These are phyloP conservation scores for Campoplex capitator DNA, from an alignment of 2,888 invertebrate species.

Conservation along the genomic window DNA sequence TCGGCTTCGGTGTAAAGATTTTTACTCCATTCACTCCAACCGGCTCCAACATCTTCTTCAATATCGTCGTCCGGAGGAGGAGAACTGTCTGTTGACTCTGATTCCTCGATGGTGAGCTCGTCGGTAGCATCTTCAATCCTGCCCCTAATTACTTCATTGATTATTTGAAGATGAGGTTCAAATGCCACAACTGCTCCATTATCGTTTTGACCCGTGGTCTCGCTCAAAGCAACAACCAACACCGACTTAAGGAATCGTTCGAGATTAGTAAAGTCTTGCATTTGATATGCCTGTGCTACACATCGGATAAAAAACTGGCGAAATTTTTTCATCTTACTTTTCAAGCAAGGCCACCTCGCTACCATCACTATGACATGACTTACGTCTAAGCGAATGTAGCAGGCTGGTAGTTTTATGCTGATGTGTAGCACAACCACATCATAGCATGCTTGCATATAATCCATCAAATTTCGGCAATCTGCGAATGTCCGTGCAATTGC, in stretches of 20 bases:
- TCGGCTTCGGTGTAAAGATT: constrained; percentile 34
- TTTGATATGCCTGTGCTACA: constrained; percentile 59
- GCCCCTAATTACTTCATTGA: constrained; percentile 51
- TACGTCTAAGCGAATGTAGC: constrained; percentile 63
- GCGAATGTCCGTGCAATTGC: constrained; percentile 59
- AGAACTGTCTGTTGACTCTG: constrained; percentile 11
- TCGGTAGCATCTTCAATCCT: constrained; percentile 17
- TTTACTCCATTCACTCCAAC: constrained; percentile 50
- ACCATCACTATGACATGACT: constrained; percentile 68
- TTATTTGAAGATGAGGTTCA: constrained; percentile 35
- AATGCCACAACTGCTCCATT: constrained; percentile 43
- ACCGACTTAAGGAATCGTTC: constrained; percentile 57
- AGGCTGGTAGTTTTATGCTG: constrained; percentile 42
- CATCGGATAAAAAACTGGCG: constrained; percentile 63
- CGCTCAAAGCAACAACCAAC: constrained; percentile 63
- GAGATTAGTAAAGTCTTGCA: constrained; percentile 47
- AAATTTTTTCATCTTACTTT: constrained; percentile 51
- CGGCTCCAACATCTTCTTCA: constrained; percentile 8
- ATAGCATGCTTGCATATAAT: constrained; percentile 63
- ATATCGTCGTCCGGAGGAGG: constrained; percentile 4
- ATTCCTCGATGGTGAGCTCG: constrained; percentile 5
- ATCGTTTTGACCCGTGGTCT: constrained; percentile 52
- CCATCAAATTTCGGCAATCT: constrained; percentile 50
- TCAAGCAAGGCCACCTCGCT: constrained; percentile 65
- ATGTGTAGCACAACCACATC: constrained; percentile 16